Conservation (phyloP, 2,797 vertebrate species). For the Crenuchus spilurus region DNA sequence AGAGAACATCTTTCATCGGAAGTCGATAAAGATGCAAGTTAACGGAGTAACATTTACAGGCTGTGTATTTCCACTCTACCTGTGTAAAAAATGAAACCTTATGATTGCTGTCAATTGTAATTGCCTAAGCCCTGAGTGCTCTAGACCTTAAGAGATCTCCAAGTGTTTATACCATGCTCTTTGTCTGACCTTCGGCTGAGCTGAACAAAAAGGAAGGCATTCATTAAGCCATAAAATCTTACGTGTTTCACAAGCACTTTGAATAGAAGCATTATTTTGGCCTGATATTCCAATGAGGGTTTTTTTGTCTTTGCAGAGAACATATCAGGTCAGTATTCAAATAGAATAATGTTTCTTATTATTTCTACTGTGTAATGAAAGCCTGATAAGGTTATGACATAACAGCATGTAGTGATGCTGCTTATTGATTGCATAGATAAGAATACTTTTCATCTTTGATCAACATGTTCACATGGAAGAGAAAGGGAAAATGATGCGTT, state of each 20-base stretch:
- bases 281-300: constrained; percentile 1
- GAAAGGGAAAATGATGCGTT: neutral
- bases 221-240: neutral
- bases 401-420: neutral
- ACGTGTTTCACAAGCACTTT: neutral
- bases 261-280: constrained; percentile 12
- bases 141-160: constrained; percentile 6
- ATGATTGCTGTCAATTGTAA: neutral
- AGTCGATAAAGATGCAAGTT: neutral
- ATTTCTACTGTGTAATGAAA: neutral
- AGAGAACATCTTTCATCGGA: neutral
- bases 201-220: neutral
- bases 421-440: neutral
- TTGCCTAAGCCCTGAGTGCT: neutral
- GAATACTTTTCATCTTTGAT: neutral
- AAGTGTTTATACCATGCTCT: constrained; percentile 2
- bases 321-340: constrained; percentile 4
- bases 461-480: neutral
- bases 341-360: neutral
- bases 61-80: constrained; percentile 3
- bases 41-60: neutral
- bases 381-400: neutral
- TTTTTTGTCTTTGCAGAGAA: neutral
- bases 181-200: neutral
- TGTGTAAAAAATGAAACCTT: constrained; percentile 10